Conservation (phyloP, 2,797 vertebrate genomes). For the Gallinago solitaria region DNA sequence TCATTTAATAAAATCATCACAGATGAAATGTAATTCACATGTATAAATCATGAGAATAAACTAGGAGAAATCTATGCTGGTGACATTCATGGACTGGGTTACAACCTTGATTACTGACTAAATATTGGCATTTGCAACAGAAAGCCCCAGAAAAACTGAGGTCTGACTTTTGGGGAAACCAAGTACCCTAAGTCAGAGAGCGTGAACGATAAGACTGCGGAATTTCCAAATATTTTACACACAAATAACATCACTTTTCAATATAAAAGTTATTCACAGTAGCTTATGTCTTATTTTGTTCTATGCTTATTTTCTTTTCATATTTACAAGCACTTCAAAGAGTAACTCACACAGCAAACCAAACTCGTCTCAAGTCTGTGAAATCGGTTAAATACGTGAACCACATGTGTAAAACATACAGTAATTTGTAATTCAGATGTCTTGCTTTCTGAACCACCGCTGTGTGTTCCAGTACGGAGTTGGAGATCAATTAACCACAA, state of each 20-base stretch:
- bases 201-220: accelerated
- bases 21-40: neutral
- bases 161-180: neutral
- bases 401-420: neutral
- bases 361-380: neutral
- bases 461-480: neutral
- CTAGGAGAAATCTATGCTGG: neutral
- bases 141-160: neutral
- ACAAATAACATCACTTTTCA: neutral
- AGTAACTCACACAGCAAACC: neutral
- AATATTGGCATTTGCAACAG: neutral
- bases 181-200: accelerated
- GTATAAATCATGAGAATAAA: neutral
- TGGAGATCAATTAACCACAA: neutral
- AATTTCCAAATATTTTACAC: neutral
- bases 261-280: neutral
- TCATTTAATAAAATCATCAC: neutral
- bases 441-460: neutral
- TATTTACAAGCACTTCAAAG: neutral
- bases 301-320: neutral
- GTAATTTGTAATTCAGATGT: neutral
- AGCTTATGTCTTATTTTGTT: neutral
- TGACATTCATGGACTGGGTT: neutral
- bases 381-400: neutral
- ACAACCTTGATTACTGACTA: neutral